Conservation (phyloP, 2,113 vertebrate species). For the Pan troglodytes region NHGRI_mPanTro3-v2.1_pri NC_072408.2:44639001-44639500, state of each 20-base stretch:
- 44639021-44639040: slow-evolving; percentile 58
- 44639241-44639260: slow-evolving; percentile 43
- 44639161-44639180: slow-evolving; percentile 83
- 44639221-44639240: slow-evolving; percentile 80
- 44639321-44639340: slow-evolving; percentile 2
- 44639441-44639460: slow-evolving; percentile 2
- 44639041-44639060: not conserved
- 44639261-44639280: slow-evolving; percentile 72
- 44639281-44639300: slow-evolving; percentile 51
- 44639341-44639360: slow-evolving; percentile 35
- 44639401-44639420: not conserved
- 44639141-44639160: slow-evolving; percentile 82
- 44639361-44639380: slow-evolving; percentile 35
- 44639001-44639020: slow-evolving; percentile 37
- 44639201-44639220: slow-evolving; percentile 84
- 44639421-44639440: not conserved
- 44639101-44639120: slow-evolving; percentile 75
- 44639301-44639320: not conserved
- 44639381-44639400: not conserved
- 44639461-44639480: slow-evolving; percentile 27
- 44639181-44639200: slow-evolving; percentile 81
- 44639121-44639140: slow-evolving; percentile 79
- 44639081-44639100: slow-evolving; percentile 74
- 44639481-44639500: not conserved
- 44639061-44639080: slow-evolving; percentile 66